Conservation (phyloP, 2,797 vertebrate genomes). For the Pteronotus mesoamericanus region DNA sequence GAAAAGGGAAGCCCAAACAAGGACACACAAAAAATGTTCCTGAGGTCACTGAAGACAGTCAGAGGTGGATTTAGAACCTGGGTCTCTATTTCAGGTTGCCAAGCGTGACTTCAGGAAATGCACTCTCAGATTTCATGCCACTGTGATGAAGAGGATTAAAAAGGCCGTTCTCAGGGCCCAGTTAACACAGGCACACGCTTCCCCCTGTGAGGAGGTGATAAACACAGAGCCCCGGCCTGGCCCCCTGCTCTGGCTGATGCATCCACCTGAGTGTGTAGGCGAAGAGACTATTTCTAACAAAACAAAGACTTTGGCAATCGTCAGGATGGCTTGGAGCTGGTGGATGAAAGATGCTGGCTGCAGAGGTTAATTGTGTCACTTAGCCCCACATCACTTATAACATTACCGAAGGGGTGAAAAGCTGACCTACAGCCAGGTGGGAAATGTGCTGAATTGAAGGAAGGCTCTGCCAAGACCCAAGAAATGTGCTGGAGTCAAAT, state of each 20-base stretch:
- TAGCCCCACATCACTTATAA: slow-evolving; percentile 9
- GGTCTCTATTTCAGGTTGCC: not conserved
- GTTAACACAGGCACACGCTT: not conserved
- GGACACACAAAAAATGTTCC: not conserved
- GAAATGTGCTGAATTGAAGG: not conserved
- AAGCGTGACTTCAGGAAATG: not conserved
- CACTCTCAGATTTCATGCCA: not conserved
- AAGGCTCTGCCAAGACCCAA: not conserved
- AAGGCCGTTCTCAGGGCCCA: not conserved
- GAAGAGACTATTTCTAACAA: slow-evolving; percentile 13
- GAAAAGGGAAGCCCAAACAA: not conserved
- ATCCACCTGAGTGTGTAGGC: not conserved
- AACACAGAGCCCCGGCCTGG: not conserved
- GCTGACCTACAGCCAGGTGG: not conserved
- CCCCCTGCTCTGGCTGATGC: not conserved
- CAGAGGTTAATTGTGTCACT: not conserved
- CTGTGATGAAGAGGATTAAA: not conserved
- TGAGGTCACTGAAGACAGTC: not conserved
- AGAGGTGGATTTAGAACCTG: not conserved
- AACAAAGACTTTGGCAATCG: not conserved
- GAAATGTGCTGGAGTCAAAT: not conserved
- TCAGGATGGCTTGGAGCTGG: not conserved
- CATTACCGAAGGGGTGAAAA: not conserved
- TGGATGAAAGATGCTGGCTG: not conserved
- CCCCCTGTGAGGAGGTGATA: not conserved